Percentiles rank a stretch among this genome's conserved stretches.
Conservation (phyloP, 2,113 vertebrate genomes). For the Apus apus region DNA sequence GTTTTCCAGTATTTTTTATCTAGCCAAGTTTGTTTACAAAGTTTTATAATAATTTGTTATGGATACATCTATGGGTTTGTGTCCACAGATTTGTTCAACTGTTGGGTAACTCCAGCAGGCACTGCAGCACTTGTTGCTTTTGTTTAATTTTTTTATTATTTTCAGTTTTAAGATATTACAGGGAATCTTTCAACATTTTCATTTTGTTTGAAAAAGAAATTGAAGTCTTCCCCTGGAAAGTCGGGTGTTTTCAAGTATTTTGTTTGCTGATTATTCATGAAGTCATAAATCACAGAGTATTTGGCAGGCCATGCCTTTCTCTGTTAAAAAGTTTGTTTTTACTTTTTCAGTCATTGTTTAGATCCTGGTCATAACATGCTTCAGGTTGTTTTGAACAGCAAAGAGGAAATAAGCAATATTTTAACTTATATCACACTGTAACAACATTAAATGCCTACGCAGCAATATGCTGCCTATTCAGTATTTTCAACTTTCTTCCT, state of each 20-base stretch:
- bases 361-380: conserved; percentile 55
- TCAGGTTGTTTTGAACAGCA: conserved; percentile 66
- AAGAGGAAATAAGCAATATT: conserved; percentile 71
- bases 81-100: neutral
- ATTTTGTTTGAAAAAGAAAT: conserved; percentile 24
- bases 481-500: conserved; percentile 51
- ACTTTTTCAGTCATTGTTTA: conserved; percentile 71
- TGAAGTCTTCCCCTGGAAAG: neutral
- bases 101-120: neutral
- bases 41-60: neutral
- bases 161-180: neutral
- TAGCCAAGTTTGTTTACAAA: neutral
- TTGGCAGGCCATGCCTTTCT: conserved; percentile 54
- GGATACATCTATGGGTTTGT: neutral
- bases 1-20: neutral
- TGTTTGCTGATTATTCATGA: conserved; percentile 30
- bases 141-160: neutral
- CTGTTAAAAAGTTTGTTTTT: conserved; percentile 63
- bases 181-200: neutral
- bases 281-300: neutral
- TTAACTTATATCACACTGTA: conserved; percentile 48
- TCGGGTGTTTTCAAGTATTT: conserved; percentile 44
- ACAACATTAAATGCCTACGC: neutral
- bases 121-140: neutral
- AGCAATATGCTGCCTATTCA: conserved; percentile 23